Evolutionary conservation across 2,113 vertebrate genomes (phyloP).

Genomic region (Cyphomyrus discorhynchus): DNA sequence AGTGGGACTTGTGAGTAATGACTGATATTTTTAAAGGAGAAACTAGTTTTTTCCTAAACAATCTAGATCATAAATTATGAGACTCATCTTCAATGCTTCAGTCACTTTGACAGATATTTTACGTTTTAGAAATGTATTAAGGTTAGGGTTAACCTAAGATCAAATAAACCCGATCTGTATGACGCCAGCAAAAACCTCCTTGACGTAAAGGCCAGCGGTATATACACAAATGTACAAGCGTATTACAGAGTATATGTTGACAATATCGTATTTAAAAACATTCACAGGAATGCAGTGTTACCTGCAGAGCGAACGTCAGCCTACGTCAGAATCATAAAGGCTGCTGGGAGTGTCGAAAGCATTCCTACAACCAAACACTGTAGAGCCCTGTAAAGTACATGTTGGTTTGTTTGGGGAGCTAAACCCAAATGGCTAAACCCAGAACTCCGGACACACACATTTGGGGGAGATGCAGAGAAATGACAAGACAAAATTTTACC

Average conservation of each 20-base stretch:
- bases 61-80: not conserved
- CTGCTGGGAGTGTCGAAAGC: not conserved
- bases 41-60: not conserved
- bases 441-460: not conserved
- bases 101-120: not conserved
- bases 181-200: not conserved
- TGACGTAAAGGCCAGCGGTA: not conserved
- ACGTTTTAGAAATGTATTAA: not conserved
- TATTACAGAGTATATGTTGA: not conserved
- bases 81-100: not conserved
- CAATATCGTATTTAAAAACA: not conserved
- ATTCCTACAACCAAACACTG: not conserved
- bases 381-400: not conserved
- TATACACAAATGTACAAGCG: not conserved
- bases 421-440: not conserved
- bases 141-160: too few relatives aligned
- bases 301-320: not conserved
- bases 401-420: not conserved
- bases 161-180: not conserved
- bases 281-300: not conserved
- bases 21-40: not conserved
- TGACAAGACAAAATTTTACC: not conserved
- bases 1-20: not conserved
- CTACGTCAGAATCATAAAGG: not conserved
- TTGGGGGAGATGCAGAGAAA: not conserved